Percentiles rank a stretch among this genome's conserved stretches.
Conservation (phyloP, 1,140 invertebrate species). For the Telenomus remus region DNA sequence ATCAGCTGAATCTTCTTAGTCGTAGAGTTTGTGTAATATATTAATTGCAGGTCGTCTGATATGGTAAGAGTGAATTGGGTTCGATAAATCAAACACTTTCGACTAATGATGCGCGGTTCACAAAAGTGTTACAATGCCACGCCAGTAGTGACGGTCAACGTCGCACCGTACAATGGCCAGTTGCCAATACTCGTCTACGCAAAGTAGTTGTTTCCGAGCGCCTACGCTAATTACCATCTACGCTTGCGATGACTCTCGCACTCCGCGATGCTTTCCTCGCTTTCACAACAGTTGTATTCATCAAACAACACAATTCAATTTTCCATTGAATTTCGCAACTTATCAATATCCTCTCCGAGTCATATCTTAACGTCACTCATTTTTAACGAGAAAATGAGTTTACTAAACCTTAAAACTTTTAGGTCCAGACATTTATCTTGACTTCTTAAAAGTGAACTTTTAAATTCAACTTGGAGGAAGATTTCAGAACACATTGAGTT, state of each 20-base stretch:
- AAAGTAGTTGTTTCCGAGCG: slow-evolving; percentile 25
- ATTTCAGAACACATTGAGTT: too few relatives aligned
- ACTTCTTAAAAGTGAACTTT: too few relatives aligned
- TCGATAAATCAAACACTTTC: slow-evolving; percentile 44
- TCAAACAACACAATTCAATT: slow-evolving; percentile 54
- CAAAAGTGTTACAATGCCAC: slow-evolving; percentile 49
- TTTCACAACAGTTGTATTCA: slow-evolving; percentile 35
- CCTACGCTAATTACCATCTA: slow-evolving; percentile 41
- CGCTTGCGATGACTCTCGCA: slow-evolving; percentile 24
- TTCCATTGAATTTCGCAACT: slow-evolving; percentile 12
- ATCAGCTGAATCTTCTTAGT: slow-evolving; percentile 3
- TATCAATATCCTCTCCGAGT: not conserved
- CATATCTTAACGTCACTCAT: too few relatives aligned
- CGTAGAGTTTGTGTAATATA: not conserved
- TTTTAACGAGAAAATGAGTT: too few relatives aligned
- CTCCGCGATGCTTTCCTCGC: slow-evolving; percentile 10
- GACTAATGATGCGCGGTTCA: slow-evolving; percentile 17
- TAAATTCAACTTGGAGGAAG: too few relatives aligned
- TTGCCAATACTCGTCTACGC: slow-evolving; percentile 6
- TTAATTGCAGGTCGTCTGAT: slow-evolving; percentile 8
- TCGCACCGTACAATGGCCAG: slow-evolving; percentile 49
- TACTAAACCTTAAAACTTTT: too few relatives aligned
- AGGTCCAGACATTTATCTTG: too few relatives aligned
- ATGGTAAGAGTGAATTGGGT: slow-evolving; percentile 11
- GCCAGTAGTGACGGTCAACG: slow-evolving; percentile 55